These are phyloP conservation scores for Oncorhynchus keta DNA, from an alignment of 2,113 vertebrate genomes.

Conservation along the genomic window DNA sequence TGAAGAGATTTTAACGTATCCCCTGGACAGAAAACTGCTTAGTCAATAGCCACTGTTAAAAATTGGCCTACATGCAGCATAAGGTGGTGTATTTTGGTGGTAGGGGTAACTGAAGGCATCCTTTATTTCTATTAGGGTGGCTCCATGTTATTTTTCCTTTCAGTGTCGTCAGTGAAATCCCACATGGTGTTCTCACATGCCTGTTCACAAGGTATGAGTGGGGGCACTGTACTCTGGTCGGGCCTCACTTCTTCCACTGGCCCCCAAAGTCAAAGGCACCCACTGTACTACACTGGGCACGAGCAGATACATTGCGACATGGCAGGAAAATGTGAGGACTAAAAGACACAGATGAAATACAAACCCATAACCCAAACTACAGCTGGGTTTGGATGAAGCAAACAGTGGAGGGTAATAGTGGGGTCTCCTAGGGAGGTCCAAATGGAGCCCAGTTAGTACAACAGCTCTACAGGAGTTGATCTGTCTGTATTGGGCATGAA, in stretches of 20 bases:
- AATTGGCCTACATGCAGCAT: no score
- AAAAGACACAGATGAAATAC: constrained; percentile 51
- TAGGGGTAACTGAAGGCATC: not conserved
- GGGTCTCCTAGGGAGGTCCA: not conserved
- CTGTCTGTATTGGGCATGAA: no score
- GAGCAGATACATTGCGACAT: constrained; percentile 34
- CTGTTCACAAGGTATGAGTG: not conserved
- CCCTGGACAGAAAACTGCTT: no score
- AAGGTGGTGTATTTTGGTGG: no score
- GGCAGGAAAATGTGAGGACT: constrained; percentile 7
- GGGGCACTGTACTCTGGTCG: not conserved
- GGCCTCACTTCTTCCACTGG: constrained; percentile 42
- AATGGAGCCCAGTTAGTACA: no score
- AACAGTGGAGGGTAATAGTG: constrained; percentile 16
- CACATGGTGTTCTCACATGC: constrained; percentile 14
- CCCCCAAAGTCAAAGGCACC: constrained; percentile 48
- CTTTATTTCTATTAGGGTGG: not conserved
- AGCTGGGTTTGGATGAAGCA: constrained; percentile 17
- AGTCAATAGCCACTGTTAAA: no score
- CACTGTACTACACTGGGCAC: constrained; percentile 56
- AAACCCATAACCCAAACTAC: constrained; percentile 29
- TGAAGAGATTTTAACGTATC: no score
- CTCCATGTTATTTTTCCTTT: not conserved
- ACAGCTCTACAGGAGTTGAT: no score
- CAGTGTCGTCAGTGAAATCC: not conserved